Percentiles rank a stretch among this genome's conserved stretches.
These are phyloP conservation scores for Microdon myrmicae DNA, from an alignment of 2,888 invertebrate species.

Conservation along the genomic window DNA sequence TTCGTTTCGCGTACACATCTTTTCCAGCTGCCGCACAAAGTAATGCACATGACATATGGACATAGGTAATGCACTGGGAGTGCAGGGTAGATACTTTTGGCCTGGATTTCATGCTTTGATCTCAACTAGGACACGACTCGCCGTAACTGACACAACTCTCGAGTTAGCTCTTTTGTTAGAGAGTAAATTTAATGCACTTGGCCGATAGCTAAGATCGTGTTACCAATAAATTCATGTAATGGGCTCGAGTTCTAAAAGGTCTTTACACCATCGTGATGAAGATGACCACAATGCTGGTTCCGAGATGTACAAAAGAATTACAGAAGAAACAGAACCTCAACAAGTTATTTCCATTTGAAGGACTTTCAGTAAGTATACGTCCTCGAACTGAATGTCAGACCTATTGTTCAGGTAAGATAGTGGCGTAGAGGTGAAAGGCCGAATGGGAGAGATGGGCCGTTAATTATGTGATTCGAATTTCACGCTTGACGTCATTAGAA, in stretches of 20 bases:
- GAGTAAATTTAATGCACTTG: constrained; percentile 45
- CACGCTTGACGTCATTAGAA: no score
- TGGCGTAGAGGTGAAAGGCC: no score
- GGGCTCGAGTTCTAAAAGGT: constrained; percentile 37
- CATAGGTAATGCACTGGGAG: constrained; percentile 20
- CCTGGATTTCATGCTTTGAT: constrained; percentile 46
- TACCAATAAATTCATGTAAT: constrained; percentile 52
- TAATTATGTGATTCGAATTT: no score
- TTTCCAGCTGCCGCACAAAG: no score
- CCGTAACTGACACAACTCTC: constrained; percentile 25
- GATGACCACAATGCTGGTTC: constrained; percentile 4
- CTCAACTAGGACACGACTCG: constrained; percentile 48
- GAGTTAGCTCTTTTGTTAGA: constrained; percentile 41
- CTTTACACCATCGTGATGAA: constrained; percentile 8
- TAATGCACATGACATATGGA: no score
- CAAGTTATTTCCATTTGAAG: constrained; percentile 33
- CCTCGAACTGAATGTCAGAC: constrained; percentile 21
- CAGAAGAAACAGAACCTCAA: not conserved
- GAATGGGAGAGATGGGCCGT: no score
- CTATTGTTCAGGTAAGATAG: not conserved
- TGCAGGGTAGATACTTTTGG: constrained; percentile 46
- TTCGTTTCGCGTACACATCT: constrained; percentile 17
- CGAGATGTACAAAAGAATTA: no score
- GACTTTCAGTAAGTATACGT: constrained; percentile 32
- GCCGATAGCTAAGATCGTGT: constrained; percentile 51